phyloP scores from a whole-genome alignment of 2,113 vertebrate genomes.

The Lichenostomus cassidix region DNA sequence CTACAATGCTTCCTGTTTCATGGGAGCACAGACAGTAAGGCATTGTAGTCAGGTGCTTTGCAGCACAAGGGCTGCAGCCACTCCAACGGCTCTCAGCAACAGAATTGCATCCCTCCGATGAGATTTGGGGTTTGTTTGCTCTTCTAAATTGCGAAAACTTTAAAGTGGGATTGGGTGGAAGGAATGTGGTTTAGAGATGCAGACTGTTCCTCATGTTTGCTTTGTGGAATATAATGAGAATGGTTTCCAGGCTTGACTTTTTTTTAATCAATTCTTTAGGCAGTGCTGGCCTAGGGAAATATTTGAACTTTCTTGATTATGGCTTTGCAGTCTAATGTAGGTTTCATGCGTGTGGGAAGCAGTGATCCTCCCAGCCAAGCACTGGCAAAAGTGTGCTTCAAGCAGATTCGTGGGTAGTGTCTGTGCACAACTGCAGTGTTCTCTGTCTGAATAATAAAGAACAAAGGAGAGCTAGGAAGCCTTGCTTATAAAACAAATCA shows the following conservation, averaged over 20 bases:
- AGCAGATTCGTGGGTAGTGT: neutral
- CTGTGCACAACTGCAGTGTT: neutral
- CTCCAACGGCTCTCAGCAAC: slow-evolving; percentile 1
- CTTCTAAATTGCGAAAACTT: neutral
- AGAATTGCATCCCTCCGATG: neutral
- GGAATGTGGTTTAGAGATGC: neutral
- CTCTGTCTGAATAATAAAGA: slow-evolving; percentile 14
- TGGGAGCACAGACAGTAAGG: slow-evolving; percentile 6
- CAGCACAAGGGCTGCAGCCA: slow-evolving; percentile 37
- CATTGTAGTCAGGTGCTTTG: slow-evolving; percentile 53
- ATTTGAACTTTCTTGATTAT: neutral
- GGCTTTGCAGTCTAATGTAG: neutral
- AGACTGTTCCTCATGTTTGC: neutral
- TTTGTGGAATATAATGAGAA: neutral
- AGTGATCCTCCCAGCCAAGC: neutral
- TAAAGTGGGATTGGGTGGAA: neutral
- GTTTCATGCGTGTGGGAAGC: neutral
- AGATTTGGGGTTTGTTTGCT: slow-evolving; percentile 6
- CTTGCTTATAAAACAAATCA: neutral
- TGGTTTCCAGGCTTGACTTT: neutral
- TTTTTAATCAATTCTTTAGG: slow-evolving; percentile 22
- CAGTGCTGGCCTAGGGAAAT: neutral
- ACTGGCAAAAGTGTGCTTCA: neutral
- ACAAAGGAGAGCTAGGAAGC: neutral
- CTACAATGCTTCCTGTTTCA: slow-evolving; percentile 23